Base-by-base conservation (phyloP, 2,888 invertebrate genomes). In the Cephus pulcher region DNA sequence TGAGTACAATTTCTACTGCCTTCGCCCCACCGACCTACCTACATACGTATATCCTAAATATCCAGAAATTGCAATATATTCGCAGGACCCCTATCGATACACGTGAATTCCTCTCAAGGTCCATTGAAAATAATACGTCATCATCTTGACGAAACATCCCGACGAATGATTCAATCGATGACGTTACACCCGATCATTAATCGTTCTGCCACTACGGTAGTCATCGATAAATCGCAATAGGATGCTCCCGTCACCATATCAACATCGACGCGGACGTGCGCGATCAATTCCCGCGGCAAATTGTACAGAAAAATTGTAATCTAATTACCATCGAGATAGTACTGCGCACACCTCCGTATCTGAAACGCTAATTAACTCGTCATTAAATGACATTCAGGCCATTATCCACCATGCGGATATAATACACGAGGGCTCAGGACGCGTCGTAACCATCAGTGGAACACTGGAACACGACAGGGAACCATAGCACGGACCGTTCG, bases 331-430 rank as follows among this genome's bases (percentile, higher is more conserved):
- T 56, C 56, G 56, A 23, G 23, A 56, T 9, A 23, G 9, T 11
- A 23, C 15, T 1, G 56, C 56, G 23, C 23, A 23, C 56, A 56
- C 23, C 23, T 56, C 56, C 56, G 56, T 56, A 56, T 23, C 56
- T 56, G 56, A 56, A 23, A 23, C 71, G 4, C 71, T 71, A 71
- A 71, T 71, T 71, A 34, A 71, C 71, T 33, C 71, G 71, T 71
- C 71, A 71, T 71, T 71, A 71, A 71, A 71, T 71, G 71, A 71
- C 71, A 71, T 34, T 71, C 71, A 12, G 32, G 32, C 71, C 56
- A 71, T 32, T 71, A 71, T 32, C 71, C 32, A 71, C 32, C 71
- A 34, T 34, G 71, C 71, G 71, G 71, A 71, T 32, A 71, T 34
- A 56, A 56, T 23, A 56, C 23, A 71, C 71, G 71, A 71, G 71